Evolutionary conservation across 1,140 invertebrate species (phyloP).

Genomic region (Stratiolaelaps scimitus): DNA sequence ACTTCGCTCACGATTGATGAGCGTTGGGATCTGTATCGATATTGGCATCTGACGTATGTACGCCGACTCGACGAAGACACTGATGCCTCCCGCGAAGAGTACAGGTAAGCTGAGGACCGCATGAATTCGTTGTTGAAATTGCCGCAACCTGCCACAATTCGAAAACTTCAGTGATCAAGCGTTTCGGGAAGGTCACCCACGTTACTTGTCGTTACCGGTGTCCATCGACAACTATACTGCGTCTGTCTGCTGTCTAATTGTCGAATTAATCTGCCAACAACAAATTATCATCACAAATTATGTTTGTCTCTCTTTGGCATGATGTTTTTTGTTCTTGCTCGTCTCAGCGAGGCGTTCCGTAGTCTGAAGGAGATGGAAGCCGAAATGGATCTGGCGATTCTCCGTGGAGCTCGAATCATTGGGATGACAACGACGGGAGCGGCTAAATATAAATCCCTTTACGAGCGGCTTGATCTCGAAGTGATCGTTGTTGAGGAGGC

Average conservation of each 20-base stretch:
- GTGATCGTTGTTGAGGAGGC: slow-evolving; percentile 68
- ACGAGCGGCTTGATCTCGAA: slow-evolving; percentile 49
- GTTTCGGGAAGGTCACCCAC: no score
- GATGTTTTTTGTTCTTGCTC: no score
- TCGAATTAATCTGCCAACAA: no score
- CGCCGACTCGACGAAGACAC: neutral
- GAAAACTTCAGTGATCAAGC: no score
- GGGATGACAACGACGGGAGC: slow-evolving; percentile 67
- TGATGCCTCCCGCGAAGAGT: neutral
- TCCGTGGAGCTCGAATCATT: slow-evolving; percentile 41
- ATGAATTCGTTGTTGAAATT: no score
- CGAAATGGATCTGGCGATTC: slow-evolving; percentile 10
- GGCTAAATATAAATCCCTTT: slow-evolving; percentile 50
- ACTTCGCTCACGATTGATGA: neutral
- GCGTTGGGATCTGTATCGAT: slow-evolving; percentile 14
- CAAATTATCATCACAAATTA: no score
- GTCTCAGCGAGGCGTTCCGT: neutral
- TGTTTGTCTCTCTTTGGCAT: no score
- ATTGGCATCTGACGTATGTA: neutral
- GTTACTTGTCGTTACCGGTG: no score
- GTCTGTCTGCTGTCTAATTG: no score
- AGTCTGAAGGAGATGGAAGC: slow-evolving; percentile 12
- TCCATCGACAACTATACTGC: no score
- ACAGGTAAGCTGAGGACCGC: neutral
- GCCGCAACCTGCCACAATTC: no score